Base-by-base conservation (phyloP, 2,113 vertebrate genomes). In the Dicaeum eximium region DNA sequence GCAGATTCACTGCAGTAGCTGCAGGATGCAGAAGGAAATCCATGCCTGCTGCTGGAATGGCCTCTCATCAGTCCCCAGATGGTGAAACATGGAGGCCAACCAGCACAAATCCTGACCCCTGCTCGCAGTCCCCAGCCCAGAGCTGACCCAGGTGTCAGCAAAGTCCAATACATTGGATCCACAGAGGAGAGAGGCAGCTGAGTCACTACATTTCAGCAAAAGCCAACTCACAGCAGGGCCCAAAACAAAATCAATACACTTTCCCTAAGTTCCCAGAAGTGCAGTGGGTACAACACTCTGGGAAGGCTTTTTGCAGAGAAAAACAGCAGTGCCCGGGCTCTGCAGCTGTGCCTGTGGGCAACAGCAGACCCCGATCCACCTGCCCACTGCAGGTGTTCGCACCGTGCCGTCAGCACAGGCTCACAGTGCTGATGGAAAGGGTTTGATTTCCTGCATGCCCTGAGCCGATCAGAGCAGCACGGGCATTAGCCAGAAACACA, bases 231-330 rank as follows among this genome's bases (percentile, higher is more conserved):
- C 96, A 95, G 92, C 90, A 94, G 89, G 94, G 51, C 75, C 70
- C 57, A 40, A 62, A 82, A 89, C 42, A 71, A 87, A 97, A 97
- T 97, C 97, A 95, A 92, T 95, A 70, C n/a, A 10, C 78, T 88
- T 95, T 71, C 81, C 96, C 73, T 66, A 95, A 95, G 93, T 92
- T 66, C 60, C 66, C 80, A 77, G 33, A 92, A 92, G 91, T 71
- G 40, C 83, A 38, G 56, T 88, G 82, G 91, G 67, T 83, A 79
- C 65, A 27, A 44, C 20, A 47, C 58, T 13, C 74, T 35, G 45
- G 64, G 50, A 82, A 88, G 62, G 80, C 65, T 57, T 96, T 95
- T 28, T 79, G 58, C 80, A 69, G 84, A 90, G 81, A 61, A 90
- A 72, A 35, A 58, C 72, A 86, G 88, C 19, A 74, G 72, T 25